Evolutionary conservation across 2,113 vertebrate species (phyloP).

Genomic region (Etheostoma cragini): DNA sequence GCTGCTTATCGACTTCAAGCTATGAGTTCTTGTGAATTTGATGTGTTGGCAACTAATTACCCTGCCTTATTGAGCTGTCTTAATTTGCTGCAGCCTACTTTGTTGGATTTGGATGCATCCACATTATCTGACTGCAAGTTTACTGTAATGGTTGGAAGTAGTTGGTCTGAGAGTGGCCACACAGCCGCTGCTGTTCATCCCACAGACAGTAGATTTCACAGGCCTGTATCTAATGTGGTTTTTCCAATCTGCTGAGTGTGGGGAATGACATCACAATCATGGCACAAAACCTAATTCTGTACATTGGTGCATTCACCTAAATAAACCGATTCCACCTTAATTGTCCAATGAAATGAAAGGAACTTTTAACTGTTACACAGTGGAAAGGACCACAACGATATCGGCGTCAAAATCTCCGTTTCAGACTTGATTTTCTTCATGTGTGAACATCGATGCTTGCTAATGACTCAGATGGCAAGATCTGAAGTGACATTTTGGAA

Average conservation of each 20-base stretch:
- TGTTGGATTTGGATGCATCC: neutral
- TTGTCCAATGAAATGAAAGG: neutral
- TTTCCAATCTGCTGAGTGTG: neutral
- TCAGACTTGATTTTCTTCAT: conserved; percentile 15
- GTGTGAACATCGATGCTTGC: conserved; percentile 16
- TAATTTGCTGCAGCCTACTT: neutral
- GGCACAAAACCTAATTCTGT: neutral
- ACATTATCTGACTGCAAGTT: neutral
- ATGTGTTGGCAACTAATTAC: neutral
- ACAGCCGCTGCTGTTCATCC: neutral
- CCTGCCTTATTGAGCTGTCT: neutral
- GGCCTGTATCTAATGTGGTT: neutral
- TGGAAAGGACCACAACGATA: conserved; percentile 29
- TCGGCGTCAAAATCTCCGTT: neutral
- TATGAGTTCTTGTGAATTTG: neutral
- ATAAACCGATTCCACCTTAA: neutral
- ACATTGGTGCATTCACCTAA: neutral
- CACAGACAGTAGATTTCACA: neutral
- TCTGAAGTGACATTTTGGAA: conserved; percentile 54
- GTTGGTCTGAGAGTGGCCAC: neutral
- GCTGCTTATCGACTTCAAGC: neutral
- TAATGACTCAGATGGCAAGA: conserved; percentile 40
- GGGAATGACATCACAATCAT: neutral
- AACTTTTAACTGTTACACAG: neutral
- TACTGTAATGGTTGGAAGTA: neutral